Evolutionary conservation across 2,888 invertebrate genomes (phyloP), one percentile per base, ranked within the genome.

Genomic region (Polia nebulosa): DNA sequence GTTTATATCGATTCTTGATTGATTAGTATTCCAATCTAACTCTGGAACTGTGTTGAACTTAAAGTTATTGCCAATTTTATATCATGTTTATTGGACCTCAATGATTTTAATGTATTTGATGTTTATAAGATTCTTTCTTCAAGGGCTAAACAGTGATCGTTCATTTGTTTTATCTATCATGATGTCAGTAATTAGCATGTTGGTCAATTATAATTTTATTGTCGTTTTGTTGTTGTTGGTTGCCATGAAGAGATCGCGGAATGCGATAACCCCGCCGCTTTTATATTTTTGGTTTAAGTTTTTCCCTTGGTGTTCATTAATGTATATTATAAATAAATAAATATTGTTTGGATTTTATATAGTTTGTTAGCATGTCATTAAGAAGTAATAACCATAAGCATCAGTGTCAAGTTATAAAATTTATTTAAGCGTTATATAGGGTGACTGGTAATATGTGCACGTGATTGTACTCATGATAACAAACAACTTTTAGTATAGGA

Each of bases 131-230:
- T 53, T 17, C 25, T 27, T n/a, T 17, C 22, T 70, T 60, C 45
- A 60, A 51, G 36, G 32, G 22, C 51, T 56, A n/a, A 17, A 45
- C 1, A 22, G 39, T 27, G 1, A 73, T 60, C 44, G 45, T 32
- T 56, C 68, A 47, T 20, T 59, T 67, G 58, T 49, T 66, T 76
- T 68, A 72, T 45, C 13, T 44, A n/a, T 11, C 5, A 3, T 60
- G 29, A 59, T 36, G 59, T 69, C 52, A 53, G 3, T 39, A 17
- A 55, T 68, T 17, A 75, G 20, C 29, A 51, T 58, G 47, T 44
- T 76, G 13, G 34, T 41, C 20, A 69, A 39, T 69, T 17, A 27
- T 45, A 7, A 59, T 44, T 45, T 59, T n/a, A n/a, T n/a, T n/a
- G n/a, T n/a, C n/a, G n/a, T n/a, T n/a, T n/a, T n/a, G n/a, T n/a